Percentiles rank a stretch among this genome's conserved stretches.
phyloP scores from a whole-genome alignment of 2,888 invertebrate genomes.

The Heterodera filipjevi region DNA sequence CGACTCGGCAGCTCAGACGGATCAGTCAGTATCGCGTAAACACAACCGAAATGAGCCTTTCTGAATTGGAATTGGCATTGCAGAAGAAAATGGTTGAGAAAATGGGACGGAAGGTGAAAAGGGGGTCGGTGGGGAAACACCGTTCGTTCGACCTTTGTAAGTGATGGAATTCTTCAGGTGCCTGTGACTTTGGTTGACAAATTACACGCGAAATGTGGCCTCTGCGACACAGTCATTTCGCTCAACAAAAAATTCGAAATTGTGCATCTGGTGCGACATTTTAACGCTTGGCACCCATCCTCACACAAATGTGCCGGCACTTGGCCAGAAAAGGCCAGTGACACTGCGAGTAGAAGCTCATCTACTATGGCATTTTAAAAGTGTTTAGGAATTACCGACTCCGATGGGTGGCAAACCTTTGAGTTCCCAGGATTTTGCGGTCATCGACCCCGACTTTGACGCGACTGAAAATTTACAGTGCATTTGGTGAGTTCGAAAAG shows the following conservation, averaged over 20 bases:
- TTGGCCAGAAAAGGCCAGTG: slow-evolving; percentile 46
- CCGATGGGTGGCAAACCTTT: slow-evolving; percentile 44
- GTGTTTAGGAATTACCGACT: slow-evolving; percentile 7
- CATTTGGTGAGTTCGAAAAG: slow-evolving; percentile 46
- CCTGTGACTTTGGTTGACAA: slow-evolving; percentile 63
- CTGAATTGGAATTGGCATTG: slow-evolving; percentile 55
- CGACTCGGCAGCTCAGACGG: slow-evolving; percentile 44
- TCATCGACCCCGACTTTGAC: slow-evolving; percentile 52
- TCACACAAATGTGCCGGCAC: slow-evolving; percentile 61
- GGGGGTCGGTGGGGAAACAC: neutral
- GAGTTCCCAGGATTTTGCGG: slow-evolving; percentile 57
- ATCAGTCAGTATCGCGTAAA: slow-evolving; percentile 61
- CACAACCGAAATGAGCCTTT: slow-evolving; percentile 55
- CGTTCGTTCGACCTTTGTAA: neutral
- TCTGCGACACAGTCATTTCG: slow-evolving; percentile 59
- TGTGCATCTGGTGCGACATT: slow-evolving; percentile 62
- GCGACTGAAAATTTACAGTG: slow-evolving; percentile 61
- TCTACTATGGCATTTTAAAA: neutral
- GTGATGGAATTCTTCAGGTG: slow-evolving; percentile 38
- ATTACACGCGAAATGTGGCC: slow-evolving; percentile 60
- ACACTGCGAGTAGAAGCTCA: neutral
- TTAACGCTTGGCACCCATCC: slow-evolving; percentile 65
- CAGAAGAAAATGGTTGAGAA: slow-evolving; percentile 63
- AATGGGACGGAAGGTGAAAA: slow-evolving; percentile 54
- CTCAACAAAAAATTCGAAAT: slow-evolving; percentile 64